Conservation (phyloP, 2,888 invertebrate species). For the Netelia melanura region DNA sequence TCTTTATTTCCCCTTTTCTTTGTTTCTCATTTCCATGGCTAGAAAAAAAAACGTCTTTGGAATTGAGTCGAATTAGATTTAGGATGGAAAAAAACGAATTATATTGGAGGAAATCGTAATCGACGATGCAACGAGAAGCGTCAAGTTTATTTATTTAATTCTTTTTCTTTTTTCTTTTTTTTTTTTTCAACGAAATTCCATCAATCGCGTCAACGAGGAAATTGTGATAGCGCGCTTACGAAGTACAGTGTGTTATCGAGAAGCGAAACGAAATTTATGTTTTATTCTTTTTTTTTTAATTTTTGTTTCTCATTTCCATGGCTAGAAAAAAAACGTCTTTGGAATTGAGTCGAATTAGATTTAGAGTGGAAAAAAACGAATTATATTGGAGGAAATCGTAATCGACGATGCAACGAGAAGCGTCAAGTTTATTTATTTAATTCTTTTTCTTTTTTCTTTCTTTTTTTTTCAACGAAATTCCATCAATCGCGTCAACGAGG, state of each 20-base stretch:
- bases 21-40: neutral
- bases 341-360: slow-evolving; percentile 13
- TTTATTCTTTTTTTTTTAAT: slow-evolving; percentile 8
- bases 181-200: neutral
- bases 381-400: neutral
- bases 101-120: neutral
- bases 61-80: slow-evolving; percentile 19
- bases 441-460: too few species aligned
- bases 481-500: too few species aligned
- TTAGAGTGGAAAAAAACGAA: slow-evolving; percentile 35
- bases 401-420: too few species aligned
- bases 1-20: neutral
- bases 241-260: slow-evolving; percentile 62
- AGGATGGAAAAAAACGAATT: slow-evolving; percentile 32
- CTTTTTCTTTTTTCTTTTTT: neutral
- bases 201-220: neutral
- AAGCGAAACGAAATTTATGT: slow-evolving; percentile 55
- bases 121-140: too few species aligned
- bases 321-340: neutral
- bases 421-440: too few species aligned
- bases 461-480: too few species aligned
- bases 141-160: too few species aligned
- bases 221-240: slow-evolving; percentile 26
- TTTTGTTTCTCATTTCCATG: neutral
- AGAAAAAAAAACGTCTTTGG: neutral